phyloP scores from a whole-genome alignment of 1,140 invertebrate genomes.

The Lepidurus couesii region DNA sequence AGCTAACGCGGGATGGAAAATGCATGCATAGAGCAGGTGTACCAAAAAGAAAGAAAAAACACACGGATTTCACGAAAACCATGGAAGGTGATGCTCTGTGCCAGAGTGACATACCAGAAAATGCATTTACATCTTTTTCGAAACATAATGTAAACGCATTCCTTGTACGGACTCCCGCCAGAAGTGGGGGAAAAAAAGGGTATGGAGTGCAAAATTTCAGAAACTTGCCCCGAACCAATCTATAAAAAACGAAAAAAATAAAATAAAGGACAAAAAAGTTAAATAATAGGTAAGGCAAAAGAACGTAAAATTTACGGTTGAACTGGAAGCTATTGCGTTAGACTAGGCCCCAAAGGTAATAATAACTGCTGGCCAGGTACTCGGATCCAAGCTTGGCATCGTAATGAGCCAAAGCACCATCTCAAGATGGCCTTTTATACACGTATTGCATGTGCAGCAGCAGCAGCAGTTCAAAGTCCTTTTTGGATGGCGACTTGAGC shows the following conservation, averaged over 20 bases:
- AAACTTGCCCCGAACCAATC: conserved; percentile 12
- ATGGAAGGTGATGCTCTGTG: conserved; percentile 32
- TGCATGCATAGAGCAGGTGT: not conserved
- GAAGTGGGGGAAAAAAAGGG: conserved; percentile 30
- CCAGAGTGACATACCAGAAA: conserved; percentile 95
- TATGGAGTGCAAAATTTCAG: conserved; percentile 11
- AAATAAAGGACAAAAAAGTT: not conserved
- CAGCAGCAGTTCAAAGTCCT: not conserved
- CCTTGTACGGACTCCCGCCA: conserved; percentile 80
- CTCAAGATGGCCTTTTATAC: not conserved
- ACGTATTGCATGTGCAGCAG: not conserved
- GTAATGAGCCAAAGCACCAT: not conserved
- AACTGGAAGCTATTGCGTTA: not conserved
- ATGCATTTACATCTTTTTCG: conserved; percentile 95
- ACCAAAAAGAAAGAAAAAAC: not conserved
- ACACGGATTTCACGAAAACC: not conserved
- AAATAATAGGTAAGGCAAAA: not conserved
- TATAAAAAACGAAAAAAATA: not conserved
- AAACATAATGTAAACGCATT: conserved; percentile 82
- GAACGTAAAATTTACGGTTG: conserved; percentile 20
- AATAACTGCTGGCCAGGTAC: not conserved
- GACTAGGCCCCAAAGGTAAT: not conserved
- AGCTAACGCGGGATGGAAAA: too few species aligned
- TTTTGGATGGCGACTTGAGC: not conserved
- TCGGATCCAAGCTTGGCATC: not conserved